Percentiles rank a stretch among this genome's conserved stretches.
Conservation (phyloP, 2,113 vertebrate genomes). For the Amblyornis subalaris region DNA sequence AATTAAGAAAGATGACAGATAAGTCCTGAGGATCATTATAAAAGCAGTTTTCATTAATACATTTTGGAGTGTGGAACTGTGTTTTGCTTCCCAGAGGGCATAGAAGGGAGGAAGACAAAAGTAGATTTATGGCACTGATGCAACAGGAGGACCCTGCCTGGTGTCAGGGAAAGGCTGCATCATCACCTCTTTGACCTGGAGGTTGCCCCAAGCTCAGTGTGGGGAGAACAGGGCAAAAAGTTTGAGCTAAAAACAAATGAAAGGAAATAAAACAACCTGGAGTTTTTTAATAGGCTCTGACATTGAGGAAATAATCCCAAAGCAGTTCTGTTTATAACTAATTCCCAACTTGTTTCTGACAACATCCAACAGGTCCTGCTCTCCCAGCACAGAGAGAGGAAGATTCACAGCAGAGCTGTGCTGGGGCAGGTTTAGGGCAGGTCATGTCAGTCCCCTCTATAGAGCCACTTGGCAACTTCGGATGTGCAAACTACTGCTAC, state of each 20-base stretch:
- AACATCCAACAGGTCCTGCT: not conserved
- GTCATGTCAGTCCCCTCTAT: not conserved
- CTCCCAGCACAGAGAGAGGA: not conserved
- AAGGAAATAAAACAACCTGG: not conserved
- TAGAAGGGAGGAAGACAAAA: not conserved
- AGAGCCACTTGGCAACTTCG: rapidly evolving
- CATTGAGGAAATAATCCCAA: not conserved
- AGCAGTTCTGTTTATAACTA: not conserved
- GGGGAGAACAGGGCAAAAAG: not conserved
- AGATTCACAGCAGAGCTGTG: not conserved
- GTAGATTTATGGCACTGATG: not conserved
- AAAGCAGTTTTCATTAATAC: not conserved
- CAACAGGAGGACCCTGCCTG: not conserved
- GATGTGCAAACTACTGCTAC: not conserved
- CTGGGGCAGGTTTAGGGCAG: not conserved
- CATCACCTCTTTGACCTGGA: not conserved
- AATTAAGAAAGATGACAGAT: not conserved
- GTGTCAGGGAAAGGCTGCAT: not conserved
- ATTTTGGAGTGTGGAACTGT: not conserved
- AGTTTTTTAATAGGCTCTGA: not conserved
- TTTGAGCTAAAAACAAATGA: not conserved
- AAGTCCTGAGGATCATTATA: not conserved
- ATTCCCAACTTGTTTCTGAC: not conserved
- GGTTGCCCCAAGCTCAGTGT: not conserved
- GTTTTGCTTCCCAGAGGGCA: not conserved